Percentiles rank a stretch among this genome's conserved stretches.
These are phyloP conservation scores for Cotesia glomerata DNA, from an alignment of 1,140 invertebrate genomes.

Conservation along the genomic window DNA sequence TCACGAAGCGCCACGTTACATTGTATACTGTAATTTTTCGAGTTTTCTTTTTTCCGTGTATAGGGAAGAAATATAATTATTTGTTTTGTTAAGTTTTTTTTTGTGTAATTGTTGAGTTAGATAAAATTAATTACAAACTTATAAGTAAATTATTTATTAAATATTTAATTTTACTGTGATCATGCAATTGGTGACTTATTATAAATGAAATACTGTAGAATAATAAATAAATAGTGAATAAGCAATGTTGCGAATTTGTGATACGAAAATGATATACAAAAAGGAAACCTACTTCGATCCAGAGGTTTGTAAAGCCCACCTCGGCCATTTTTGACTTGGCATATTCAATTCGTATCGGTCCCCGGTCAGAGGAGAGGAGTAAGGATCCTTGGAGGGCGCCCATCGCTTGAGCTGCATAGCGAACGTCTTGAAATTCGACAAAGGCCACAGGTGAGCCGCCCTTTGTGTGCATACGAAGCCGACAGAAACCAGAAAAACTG, in stretches of 20 bases:
- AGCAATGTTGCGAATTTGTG: slow-evolving; percentile 2
- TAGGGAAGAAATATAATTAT: too few species aligned
- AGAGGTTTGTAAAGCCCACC: slow-evolving; percentile 68
- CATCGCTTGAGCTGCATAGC: slow-evolving; percentile 89
- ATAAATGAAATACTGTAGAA: neutral
- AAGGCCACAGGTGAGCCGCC: slow-evolving; percentile 92
- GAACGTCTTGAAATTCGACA: slow-evolving; percentile 93
- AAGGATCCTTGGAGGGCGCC: slow-evolving; percentile 91
- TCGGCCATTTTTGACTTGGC: slow-evolving; percentile 97
- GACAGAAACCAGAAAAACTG: slow-evolving; percentile 96
- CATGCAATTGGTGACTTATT: too few species aligned
- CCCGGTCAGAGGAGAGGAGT: slow-evolving; percentile 91
- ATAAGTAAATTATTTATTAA: too few species aligned
- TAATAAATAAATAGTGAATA: neutral
- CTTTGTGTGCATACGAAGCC: slow-evolving; percentile 96
- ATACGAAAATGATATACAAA: slow-evolving; percentile 32
- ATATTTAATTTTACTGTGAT: too few species aligned
- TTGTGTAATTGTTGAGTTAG: too few species aligned
- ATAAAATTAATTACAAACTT: too few species aligned
- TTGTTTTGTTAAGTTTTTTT: too few species aligned
- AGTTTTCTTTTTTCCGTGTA: too few species aligned
- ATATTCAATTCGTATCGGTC: slow-evolving; percentile 97
- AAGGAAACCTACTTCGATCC: slow-evolving; percentile 63
- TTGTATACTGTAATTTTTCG: too few species aligned
- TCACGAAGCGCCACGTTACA: too few species aligned